phyloP scores from a whole-genome alignment of 2,113 vertebrate genomes.

The Eptesicus fuscus region DNA sequence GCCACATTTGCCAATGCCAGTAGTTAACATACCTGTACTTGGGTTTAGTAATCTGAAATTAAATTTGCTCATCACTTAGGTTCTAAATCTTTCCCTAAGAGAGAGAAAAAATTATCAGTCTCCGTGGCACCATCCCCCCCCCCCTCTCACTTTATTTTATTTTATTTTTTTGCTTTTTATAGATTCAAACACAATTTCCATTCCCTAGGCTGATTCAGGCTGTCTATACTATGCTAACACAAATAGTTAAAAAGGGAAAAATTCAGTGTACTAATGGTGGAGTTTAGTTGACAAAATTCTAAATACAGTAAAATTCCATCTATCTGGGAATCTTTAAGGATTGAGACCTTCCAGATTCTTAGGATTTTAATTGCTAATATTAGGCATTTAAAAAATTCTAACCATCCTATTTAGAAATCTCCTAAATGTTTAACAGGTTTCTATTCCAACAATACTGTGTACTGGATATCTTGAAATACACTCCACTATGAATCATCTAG shows the following conservation, averaged over 20 bases:
- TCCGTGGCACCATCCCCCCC: slow-evolving; percentile 47
- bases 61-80: slow-evolving; percentile 20
- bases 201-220: slow-evolving; percentile 48
- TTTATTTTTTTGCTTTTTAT: slow-evolving; percentile 44
- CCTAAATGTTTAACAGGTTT: not conserved
- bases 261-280: slow-evolving; percentile 10
- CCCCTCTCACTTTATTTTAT: too few relatives aligned
- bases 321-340: not conserved
- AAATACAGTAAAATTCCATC: slow-evolving; percentile 29
- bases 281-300: slow-evolving; percentile 5
- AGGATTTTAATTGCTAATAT: not conserved
- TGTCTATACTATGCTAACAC: slow-evolving; percentile 63
- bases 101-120: not conserved
- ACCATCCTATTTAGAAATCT: not conserved
- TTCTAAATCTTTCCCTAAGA: slow-evolving; percentile 38
- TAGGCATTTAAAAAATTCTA: not conserved
- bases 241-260: slow-evolving; percentile 43
- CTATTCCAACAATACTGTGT: not conserved
- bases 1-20: not conserved
- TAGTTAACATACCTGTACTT: not conserved
- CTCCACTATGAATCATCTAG: not conserved
- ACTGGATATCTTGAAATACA: not conserved
- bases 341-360: not conserved
- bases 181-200: slow-evolving; percentile 52
- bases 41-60: slow-evolving; percentile 51